Conservation (phyloP, 2,113 vertebrate genomes). For the Atrichornis clamosus region DNA sequence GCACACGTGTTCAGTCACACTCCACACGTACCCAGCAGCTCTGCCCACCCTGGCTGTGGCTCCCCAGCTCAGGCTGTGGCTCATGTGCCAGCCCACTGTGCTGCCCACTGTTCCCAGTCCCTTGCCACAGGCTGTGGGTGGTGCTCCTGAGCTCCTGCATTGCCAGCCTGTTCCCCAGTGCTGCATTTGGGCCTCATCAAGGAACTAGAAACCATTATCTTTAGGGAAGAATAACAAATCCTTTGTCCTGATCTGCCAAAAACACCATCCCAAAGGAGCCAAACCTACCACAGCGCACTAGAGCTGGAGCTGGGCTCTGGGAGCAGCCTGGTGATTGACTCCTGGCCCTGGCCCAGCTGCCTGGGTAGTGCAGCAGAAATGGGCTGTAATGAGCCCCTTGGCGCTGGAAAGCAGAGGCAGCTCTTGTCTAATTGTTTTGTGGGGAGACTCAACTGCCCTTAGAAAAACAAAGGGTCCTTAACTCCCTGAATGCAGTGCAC, state of each 20-base stretch:
- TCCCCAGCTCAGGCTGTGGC: not conserved
- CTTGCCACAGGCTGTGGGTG: not conserved
- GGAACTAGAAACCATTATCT: not conserved
- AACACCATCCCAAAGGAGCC: not conserved
- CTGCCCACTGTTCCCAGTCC: not conserved
- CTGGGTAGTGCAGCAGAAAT: not conserved
- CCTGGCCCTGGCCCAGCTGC: not conserved
- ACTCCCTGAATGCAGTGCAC: accelerated
- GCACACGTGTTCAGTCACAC: not conserved
- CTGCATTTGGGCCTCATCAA: not conserved
- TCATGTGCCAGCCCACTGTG: accelerated
- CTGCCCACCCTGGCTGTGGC: not conserved
- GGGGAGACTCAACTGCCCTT: not conserved
- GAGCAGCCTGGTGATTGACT: slow-evolving; percentile 9
- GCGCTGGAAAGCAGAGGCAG: not conserved
- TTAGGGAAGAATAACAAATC: not conserved
- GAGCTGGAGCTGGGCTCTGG: not conserved
- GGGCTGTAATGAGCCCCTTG: not conserved
- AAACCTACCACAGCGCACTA: slow-evolving; percentile 15
- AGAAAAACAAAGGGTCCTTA: not conserved
- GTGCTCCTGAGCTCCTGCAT: not conserved
- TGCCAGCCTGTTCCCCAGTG: not conserved
- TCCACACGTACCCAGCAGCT: not conserved
- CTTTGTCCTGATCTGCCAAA: not conserved
- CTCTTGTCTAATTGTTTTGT: not conserved